Evolutionary conservation across 1,140 invertebrate genomes (phyloP), one percentile per base, ranked within the genome.

Genomic region (Orussus abietinus): DNA sequence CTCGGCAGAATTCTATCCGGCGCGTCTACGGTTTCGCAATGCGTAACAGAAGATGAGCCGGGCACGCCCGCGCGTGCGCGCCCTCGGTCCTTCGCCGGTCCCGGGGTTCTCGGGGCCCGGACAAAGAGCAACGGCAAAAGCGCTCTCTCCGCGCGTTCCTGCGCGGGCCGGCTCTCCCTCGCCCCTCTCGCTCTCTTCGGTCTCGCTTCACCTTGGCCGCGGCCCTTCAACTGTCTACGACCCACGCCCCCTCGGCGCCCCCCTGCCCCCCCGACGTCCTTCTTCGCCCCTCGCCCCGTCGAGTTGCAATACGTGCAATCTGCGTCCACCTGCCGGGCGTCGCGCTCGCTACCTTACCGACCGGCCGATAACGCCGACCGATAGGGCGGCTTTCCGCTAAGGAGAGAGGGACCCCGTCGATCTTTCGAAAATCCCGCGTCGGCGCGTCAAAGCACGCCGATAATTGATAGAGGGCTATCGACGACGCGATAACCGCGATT

Each of bases 171-270:
- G 22, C 11, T 31, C 17, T 35, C 17, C 7, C 34, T 49, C 22
- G 5, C 15, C 36, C 26, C 36, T 36, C 39, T 32, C 44, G 19
- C 26, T 46, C 34, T 30, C 18, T 20, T 49, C 30, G 38, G 40
- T 55, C 50, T 55, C 53, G 45, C 46, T 54, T 67, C 62, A 67
- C 65, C 66, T 64, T 68, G 62, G 59, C 55, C 54, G 60, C 62
- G 64, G 62, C 65, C 62, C 65, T 68, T 67, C 64, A 66, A 66
- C 64, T 57, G 62, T 68, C 62, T 67, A 62, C 57, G 52, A 59
- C 62, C 59, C 64, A 64, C 64, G 59, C 58, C 51, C 52, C 59
- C 57, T 41, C 12, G 11, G 14, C 28, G 20, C 6, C 26, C 14
- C 6, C n/a, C 17, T 32, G 31, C 18, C 22, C 32, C 33, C 12